Evolutionary conservation across 2,888 invertebrate species (phyloP), one percentile per base, ranked within the genome.

Genomic region (Aradus depressus): DNA sequence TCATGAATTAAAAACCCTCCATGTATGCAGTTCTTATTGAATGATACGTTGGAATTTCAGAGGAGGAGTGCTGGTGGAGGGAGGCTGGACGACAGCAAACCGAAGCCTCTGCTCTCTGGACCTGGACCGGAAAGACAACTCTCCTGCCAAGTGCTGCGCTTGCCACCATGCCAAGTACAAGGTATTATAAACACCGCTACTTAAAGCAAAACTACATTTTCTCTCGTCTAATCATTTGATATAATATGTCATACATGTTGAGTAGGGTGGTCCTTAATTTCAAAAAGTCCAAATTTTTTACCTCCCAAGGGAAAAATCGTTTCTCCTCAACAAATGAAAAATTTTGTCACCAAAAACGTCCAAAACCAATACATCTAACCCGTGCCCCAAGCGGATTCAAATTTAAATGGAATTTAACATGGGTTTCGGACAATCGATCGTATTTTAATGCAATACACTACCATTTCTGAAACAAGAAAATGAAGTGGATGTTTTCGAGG

Each of bases 121-220:
- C 12, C 21, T 44, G 26, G 18, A 25, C 18, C 18, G 12, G 34
- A n/a, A n/a, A n/a, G n/a, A n/a, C n/a, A 12, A 32, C 12, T 16
- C 72, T 73, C 34, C 50, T 12, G 22, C 34, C 3, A 44, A 45
- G 73, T 95, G 95, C 67, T 92, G 92, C 69, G 90, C 95, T 6
- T 95, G 95, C 66, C 92, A 93, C 64, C 91, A 93, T 64, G 97
- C 96, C 52, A 91, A 92, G 67, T 97, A 97, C 68, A 85, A 80
- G 69, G 86, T 87, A 50, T 12, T 10, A 31, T 31, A 8, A 12
- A n/a, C n/a, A n/a, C n/a, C n/a, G n/a, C n/a, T n/a, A n/a, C n/a
- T n/a, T n/a, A n/a, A n/a, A n/a, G 8, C 6, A 10, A 10, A 28
- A 28, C 6, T 28, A 28, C 6, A 28, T 6, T 28, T 28, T 10